A percentile compares a stretch with the other conserved stretches of the same genome.
Conservation (phyloP, 2,888 invertebrate species). For the Perizoma affinitatum region DNA sequence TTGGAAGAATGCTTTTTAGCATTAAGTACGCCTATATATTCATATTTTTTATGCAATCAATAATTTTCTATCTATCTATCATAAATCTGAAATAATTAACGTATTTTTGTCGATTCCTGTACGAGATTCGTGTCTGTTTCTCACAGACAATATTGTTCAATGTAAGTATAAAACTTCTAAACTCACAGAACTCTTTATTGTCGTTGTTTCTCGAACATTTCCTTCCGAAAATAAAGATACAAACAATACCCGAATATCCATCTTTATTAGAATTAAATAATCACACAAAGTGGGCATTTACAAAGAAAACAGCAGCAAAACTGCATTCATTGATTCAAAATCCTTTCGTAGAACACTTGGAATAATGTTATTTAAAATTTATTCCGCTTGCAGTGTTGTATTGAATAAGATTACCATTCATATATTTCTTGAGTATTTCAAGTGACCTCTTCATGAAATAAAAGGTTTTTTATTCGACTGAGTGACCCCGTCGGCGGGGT, state of each 20-base stretch:
- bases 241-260: not conserved
- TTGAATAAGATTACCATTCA: conserved; percentile 66
- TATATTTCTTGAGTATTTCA: conserved; percentile 46
- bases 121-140: no score
- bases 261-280: conserved; percentile 5
- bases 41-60: no score
- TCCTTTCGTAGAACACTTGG: conserved; percentile 62
- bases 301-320: conserved; percentile 14
- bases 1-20: no score
- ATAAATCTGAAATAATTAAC: no score
- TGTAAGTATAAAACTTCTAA: no score
- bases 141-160: no score
- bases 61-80: no score
- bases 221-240: not conserved
- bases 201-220: not conserved
- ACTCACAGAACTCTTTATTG: no score
- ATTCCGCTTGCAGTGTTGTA: conserved; percentile 58
- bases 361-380: conserved; percentile 67
- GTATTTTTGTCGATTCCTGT: no score
- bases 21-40: no score
- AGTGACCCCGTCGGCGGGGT: no score
- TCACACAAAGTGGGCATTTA: conserved; percentile 4
- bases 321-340: conserved; percentile 61
- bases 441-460: conserved; percentile 42
- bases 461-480: no score